These are phyloP conservation scores for Porites lutea DNA, from an alignment of 64 coral and sea anemone genomes.

Conservation along the genomic window DNA sequence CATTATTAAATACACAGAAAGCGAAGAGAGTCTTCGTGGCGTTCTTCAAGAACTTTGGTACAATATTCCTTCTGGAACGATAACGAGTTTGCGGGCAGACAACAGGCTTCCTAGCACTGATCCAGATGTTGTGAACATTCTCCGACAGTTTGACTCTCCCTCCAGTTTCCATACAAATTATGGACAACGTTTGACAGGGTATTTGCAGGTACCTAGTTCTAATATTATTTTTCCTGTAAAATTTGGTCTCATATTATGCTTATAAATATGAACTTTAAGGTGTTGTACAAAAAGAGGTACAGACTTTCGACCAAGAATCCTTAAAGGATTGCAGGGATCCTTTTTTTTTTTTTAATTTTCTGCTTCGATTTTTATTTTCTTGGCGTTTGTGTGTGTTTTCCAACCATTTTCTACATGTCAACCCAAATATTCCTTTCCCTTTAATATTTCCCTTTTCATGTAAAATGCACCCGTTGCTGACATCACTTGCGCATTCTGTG, in stretches of 20 bases:
- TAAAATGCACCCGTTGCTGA: no score
- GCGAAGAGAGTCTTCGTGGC: background rate
- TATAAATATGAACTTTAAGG: background rate
- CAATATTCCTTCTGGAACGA: background rate
- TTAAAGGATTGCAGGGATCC: no score
- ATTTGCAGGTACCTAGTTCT: slow-evolving; percentile 10
- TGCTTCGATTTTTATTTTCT: no score
- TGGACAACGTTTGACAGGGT: slow-evolving; percentile 46
- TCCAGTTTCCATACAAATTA: slow-evolving; percentile 19
- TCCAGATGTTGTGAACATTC: slow-evolving; percentile 11
- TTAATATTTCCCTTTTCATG: no score
- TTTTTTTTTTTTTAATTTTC: no score
- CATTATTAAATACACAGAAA: background rate
- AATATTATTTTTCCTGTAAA: background rate
- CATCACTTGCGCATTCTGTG: no score
- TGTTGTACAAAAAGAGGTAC: no score
- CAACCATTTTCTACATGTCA: no score
- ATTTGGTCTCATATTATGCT: background rate
- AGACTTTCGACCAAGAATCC: no score
- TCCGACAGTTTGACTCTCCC: slow-evolving; percentile 48
- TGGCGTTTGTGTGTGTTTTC: no score
- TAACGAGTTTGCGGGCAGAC: slow-evolving; percentile 27
- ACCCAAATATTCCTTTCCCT: no score
- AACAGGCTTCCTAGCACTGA: slow-evolving; percentile 23
- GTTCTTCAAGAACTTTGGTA: slow-evolving; percentile 70